phyloP scores from a whole-genome alignment of 2,888 invertebrate genomes.

The Rhorus exstirpatorius region DNA sequence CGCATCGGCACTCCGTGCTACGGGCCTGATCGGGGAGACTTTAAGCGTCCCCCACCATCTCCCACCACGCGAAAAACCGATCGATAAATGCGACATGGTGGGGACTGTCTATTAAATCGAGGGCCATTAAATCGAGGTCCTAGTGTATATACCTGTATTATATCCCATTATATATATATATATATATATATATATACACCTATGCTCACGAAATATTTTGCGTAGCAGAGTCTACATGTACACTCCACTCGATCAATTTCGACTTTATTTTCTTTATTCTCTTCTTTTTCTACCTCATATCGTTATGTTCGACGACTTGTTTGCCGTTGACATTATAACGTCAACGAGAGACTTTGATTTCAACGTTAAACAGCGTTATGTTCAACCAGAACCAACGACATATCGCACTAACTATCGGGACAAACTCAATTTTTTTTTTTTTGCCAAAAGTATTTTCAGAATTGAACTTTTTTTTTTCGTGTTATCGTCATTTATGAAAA shows the following conservation, averaged over 20 bases:
- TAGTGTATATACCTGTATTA: slow-evolving; percentile 51
- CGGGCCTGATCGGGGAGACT: too few relatives aligned
- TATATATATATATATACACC: not conserved
- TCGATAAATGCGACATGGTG: too few relatives aligned
- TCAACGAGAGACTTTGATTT: slow-evolving; percentile 19
- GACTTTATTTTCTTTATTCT: not conserved
- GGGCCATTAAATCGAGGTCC: too few relatives aligned
- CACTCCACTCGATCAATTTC: slow-evolving; percentile 42
- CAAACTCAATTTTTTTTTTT: slow-evolving; percentile 12
- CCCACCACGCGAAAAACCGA: too few relatives aligned
- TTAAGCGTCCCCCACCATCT: too few relatives aligned
- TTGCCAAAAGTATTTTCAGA: not conserved
- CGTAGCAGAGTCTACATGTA: not conserved
- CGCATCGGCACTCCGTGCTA: too few relatives aligned
- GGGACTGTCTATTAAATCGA: too few relatives aligned
- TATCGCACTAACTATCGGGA: slow-evolving; percentile 10
- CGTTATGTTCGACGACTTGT: slow-evolving; percentile 30
- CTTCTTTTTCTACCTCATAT: slow-evolving; percentile 11
- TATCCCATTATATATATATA: slow-evolving; percentile 6
- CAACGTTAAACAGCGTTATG: not conserved
- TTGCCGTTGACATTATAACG: slow-evolving; percentile 39
- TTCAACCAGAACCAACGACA: not conserved
- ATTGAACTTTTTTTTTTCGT: not conserved
- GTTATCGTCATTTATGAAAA: too few relatives aligned
- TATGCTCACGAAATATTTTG: not conserved